Conservation (phyloP, 1,140 invertebrate species). For the Sminthurinus signatus region DNA sequence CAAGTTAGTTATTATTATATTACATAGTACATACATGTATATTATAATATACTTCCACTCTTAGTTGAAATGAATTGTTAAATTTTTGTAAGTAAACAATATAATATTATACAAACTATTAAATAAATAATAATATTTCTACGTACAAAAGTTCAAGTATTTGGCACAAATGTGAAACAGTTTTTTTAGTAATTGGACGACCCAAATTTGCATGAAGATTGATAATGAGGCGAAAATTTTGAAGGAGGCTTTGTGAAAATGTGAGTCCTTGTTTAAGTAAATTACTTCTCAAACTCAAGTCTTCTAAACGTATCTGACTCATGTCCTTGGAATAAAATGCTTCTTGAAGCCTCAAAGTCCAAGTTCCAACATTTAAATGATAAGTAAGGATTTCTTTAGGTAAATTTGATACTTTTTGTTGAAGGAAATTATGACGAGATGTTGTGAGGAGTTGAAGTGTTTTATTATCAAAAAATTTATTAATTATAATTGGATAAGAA, state of each 20-base stretch:
- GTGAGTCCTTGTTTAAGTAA: conserved; percentile 57
- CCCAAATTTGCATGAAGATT: conserved; percentile 70
- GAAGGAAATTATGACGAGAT: conserved; percentile 54
- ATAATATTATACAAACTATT: no score
- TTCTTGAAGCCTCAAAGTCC: conserved; percentile 43
- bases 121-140: no score
- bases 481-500: conserved; percentile 55
- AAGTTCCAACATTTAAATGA: conserved; percentile 48
- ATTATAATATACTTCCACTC: no score
- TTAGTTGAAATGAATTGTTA: no score
- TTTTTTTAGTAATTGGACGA: conserved; percentile 69
- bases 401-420: conserved; percentile 53
- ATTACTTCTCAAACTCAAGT: conserved; percentile 57
- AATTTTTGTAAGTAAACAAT: no score
- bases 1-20: no score
- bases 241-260: conserved; percentile 45
- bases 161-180: conserved; percentile 67
- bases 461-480: conserved; percentile 57
- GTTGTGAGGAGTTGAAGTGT: conserved; percentile 51
- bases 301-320: conserved; percentile 53
- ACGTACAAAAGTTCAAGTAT: conserved; percentile 72
- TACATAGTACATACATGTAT: no score
- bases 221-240: conserved; percentile 58
- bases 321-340: conserved; percentile 43
- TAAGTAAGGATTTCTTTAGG: conserved; percentile 53